phyloP scores from a whole-genome alignment of 2,113 vertebrate species.

The Crotalus helleri region DNA sequence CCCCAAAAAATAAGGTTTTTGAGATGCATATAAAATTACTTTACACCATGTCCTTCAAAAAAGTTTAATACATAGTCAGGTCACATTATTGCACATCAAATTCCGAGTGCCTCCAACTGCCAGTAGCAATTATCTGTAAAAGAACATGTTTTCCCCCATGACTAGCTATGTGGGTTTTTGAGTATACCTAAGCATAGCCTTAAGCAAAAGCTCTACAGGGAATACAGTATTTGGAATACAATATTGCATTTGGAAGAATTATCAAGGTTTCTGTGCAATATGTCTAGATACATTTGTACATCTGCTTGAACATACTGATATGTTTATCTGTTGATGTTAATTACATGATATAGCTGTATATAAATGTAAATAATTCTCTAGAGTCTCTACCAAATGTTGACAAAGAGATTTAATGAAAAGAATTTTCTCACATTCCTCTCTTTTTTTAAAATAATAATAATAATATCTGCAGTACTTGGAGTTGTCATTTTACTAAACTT shows the following conservation, averaged over 20 bases:
- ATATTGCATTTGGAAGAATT: conserved; percentile 76
- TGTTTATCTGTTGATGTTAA: conserved; percentile 75
- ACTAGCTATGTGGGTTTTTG: conserved; percentile 76
- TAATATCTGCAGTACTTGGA: neutral
- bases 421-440: neutral
- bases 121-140: conserved; percentile 93
- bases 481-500: conserved; percentile 25
- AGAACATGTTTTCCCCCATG: conserved; percentile 85
- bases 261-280: conserved; percentile 69
- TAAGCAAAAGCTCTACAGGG: conserved; percentile 79
- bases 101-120: conserved; percentile 84
- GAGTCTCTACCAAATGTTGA: conserved; percentile 46
- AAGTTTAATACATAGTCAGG: conserved; percentile 86
- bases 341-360: conserved; percentile 64
- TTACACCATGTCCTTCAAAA: conserved; percentile 87
- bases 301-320: conserved; percentile 75
- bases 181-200: conserved; percentile 83
- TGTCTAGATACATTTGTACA: conserved; percentile 71
- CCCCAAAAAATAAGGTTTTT: conserved; percentile 48
- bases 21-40: conserved; percentile 75
- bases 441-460: neutral
- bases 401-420: neutral
- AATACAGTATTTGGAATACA: conserved; percentile 68
- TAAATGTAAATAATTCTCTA: conserved; percentile 64
- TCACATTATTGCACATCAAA: conserved; percentile 88